Evolutionary conservation across 2,113 vertebrate genomes (phyloP).

Genomic region (Gymnorhina tibicen): DNA sequence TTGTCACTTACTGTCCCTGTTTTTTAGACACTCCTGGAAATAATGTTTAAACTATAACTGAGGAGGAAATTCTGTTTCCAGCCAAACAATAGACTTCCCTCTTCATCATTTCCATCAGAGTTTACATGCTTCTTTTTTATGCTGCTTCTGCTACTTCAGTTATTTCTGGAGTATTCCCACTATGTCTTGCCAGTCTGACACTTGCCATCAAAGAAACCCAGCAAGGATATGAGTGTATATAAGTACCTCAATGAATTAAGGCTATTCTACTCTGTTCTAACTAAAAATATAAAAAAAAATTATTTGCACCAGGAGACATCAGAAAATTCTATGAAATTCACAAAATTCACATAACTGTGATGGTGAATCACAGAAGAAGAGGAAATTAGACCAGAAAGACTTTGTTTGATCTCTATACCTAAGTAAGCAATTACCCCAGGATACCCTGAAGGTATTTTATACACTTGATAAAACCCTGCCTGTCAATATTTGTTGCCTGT

Average conservation of each 20-base stretch:
- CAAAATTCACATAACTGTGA: neutral
- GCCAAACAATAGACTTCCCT: rapidly evolving
- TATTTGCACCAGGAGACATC: neutral
- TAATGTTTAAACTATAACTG: neutral
- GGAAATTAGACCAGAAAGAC: neutral
- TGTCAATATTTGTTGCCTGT: neutral
- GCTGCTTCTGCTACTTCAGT: neutral
- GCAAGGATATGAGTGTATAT: rapidly evolving
- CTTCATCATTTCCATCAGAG: neutral
- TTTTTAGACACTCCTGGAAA: neutral
- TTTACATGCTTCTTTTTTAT: neutral
- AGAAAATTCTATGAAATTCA: neutral
- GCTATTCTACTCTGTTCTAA: neutral
- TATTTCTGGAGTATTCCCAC: neutral
- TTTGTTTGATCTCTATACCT: neutral
- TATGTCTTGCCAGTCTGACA: neutral
- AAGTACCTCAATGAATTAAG: neutral
- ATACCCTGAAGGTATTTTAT: neutral
- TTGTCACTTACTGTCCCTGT: neutral
- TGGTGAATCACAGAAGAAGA: neutral
- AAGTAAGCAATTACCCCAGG: neutral
- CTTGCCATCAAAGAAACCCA: neutral
- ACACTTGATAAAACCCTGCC: neutral
- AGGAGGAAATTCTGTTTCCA: neutral
- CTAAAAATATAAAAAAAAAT: neutral